Base-by-base conservation (phyloP, 2,888 invertebrate species). In the Scaptomyza caliginosa region DNA sequence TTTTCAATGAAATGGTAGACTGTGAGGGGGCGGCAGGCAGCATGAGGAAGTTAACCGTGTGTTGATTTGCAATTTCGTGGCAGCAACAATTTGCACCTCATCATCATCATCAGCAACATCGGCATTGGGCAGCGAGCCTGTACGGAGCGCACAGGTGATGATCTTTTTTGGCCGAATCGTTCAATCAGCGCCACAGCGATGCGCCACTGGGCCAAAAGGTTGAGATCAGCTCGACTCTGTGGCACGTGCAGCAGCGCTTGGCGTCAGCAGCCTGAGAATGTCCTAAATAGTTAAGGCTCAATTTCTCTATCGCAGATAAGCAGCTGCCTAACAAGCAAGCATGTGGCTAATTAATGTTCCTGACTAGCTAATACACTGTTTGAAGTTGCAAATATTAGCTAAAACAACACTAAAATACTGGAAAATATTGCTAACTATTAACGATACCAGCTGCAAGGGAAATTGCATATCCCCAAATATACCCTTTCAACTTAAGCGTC, bases 31-130 rank as follows among this genome's bases (percentile, higher is more conserved):
- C 24, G 23, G 21, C 4, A n/a, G 5, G 10, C 21, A 17, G 30
- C 13, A 23, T 5, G 48, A 23, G 55, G 13, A 23, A 46, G 11
- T 17, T 43, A 3, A 17, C 17, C n/a, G 11, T 17, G 43, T 45
- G 11, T 83, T 83, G 84, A 83, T 83, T 80, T 86, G 84, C 88
- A 83, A 88, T 84, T 78, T 86, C 81, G 88, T 80, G 84, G 86
- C 88, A 87, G 84, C 84, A 67, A 68, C 82, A 86, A 86, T 86
- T 83, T 85, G 79, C 81, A 81, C 81, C 81, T 81, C 87, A 81
- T 81, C 81, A 86, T 81, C 74, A 34, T 81, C 81, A 86, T 84
- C 73, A 28, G 10, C 32, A 17, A 43, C 43, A 17, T 54, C 45
- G 57, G 36, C 67, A 59, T 36, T 36, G 43, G 11, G 34, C 34